Evolutionary conservation across 2,113 vertebrate species (phyloP), one percentile per base, ranked within the genome.

Genomic region (Poeciliopsis occidentalis): DNA sequence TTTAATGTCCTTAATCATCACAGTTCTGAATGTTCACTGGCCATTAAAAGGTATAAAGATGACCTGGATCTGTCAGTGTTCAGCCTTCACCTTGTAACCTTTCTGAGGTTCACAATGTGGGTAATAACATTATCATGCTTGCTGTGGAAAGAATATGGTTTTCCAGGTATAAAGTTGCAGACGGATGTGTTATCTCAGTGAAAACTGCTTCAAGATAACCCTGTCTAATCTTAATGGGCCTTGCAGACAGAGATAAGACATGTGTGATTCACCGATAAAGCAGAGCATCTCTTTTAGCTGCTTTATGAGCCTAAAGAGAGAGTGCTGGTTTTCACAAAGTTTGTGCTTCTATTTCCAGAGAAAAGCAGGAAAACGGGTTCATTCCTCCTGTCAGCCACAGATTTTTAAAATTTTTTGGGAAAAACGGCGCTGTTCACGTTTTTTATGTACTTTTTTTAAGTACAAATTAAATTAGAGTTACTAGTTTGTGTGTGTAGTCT

Each of bases 141-240:
- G 22, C 8, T 57, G 51, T 24, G n/a, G n/a, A 57, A 57, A 8
- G 8, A 24, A 24, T 57, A 24, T 30, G 4, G 60, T 61, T 27
- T 30, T 62, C 1, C 31, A 31, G 26, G 34, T 13, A n/a, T 6
- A 6, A 22, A 4, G 57, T 51, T 73, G 29, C 12, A 75, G 64
- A 0, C 19, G 12, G 15, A 39, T n/a, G 11, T 11, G 47, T 54
- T 69, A 12, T 7, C 39, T 51, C 26, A 34, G 57, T 84, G 61
- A 63, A 65, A 39, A 32, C 27, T 60, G 10, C 19, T 11, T 67
- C 2, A 27, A 79, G 76, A 84, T 84, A 78, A 85, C 63, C 6
- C 8, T 0, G 17, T 2, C 12, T 75, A 65, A 87, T 74, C 61
- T 75, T 51, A 30, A 72, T 57, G 2, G 15, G 61, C 22, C 1